Percentiles rank a stretch among this genome's conserved stretches.
phyloP scores from a whole-genome alignment of 1,140 invertebrate species.

The Calliphora vicina region DNA sequence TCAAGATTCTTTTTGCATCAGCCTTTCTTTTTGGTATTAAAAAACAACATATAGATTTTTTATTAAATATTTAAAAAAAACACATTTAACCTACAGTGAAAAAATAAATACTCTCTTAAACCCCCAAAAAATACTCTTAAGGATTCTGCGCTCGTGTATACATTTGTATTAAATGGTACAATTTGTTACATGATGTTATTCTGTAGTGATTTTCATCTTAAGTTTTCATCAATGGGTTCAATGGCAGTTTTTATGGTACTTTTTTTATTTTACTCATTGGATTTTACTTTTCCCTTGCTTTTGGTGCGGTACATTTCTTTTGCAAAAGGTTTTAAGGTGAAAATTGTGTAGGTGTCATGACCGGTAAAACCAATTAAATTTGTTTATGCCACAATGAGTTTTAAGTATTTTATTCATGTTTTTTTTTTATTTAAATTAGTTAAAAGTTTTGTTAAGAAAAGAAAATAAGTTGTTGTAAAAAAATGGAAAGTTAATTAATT shows the following conservation, averaged over 20 bases:
- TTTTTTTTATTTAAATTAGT: not conserved
- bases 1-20: not conserved
- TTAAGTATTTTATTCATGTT: not conserved
- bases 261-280: no score
- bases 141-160: not conserved
- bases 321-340: not conserved
- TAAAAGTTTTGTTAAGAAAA: not conserved
- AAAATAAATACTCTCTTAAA: not conserved
- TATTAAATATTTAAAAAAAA: not conserved
- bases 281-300: not conserved
- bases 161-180: not conserved
- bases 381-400: not conserved
- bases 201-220: not conserved
- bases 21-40: no score
- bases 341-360: conserved; percentile 24
- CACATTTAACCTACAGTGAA: not conserved
- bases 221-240: conserved; percentile 4
- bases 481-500: not conserved
- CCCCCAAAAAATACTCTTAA: not conserved
- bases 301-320: not conserved
- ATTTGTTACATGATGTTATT: not conserved
- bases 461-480: not conserved
- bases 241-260: not conserved
- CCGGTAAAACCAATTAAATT: conserved; percentile 23
- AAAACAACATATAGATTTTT: not conserved